Base-by-base conservation (phyloP, 2,888 invertebrate species). In the Hoplodrina ambigua region DNA sequence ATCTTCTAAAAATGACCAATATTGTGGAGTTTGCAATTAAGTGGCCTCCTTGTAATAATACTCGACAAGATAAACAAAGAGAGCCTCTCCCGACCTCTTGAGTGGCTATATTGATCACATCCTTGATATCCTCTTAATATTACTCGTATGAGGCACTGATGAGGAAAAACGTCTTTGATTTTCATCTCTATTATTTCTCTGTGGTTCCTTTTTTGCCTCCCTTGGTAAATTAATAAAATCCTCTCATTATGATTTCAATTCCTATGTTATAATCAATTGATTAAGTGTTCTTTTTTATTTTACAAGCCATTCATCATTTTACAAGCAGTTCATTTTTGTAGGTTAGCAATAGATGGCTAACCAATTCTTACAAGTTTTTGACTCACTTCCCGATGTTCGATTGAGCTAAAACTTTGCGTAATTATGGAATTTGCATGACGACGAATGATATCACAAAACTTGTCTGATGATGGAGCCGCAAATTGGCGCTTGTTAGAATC, bases 51-150 rank as follows among this genome's bases (percentile, higher is more conserved):
- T 56, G 17, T 68, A 52, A 37, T 37, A 54, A 53, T n/a, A 60
- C 59, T 50, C 30, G 17, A 54, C 7, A 56, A 19, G n/a, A 60
- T 20, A 75, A 68, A 75, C 68, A 75, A 50, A 50, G 37, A 41
- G 10, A 17, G n/a, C 30, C 55, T 46, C 37, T 60, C 37, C 11
- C 7, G 11, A 15, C 15, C 46, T 17, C 46, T 56, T 8, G 8
- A 68, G 55, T 49, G 30, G 56, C 56, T 11, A 20, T 25, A 56
- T 46, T 60, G 52, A 60, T 67, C 46, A 52, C 46, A 61, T 49
- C 60, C 69, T 73, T 11, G n/a, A 56, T 20, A n/a, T 19, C 20
- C 69, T 52, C 69, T 60, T 53, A 53, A 68, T 69, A 46, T 33
- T 17, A 75, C 46, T 68, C 10, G 0, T 52, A 15, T n/a, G 55